A percentile compares a stretch with the other conserved stretches of the same genome.
phyloP scores from a whole-genome alignment of 2,113 vertebrate genomes.

The Dicentrarchus labrax region DNA sequence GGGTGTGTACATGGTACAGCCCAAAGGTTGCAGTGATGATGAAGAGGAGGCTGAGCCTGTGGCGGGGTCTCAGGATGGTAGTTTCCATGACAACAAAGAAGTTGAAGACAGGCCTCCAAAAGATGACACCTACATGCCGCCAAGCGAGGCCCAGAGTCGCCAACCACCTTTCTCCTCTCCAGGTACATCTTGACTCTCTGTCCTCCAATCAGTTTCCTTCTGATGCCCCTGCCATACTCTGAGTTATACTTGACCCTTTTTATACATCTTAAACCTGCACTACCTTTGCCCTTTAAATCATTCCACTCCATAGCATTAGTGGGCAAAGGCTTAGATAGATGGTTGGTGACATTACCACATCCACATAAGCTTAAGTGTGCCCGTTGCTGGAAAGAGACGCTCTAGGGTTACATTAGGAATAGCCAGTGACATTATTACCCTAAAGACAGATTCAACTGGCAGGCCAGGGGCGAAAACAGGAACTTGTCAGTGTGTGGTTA shows the following conservation, averaged over 20 bases:
- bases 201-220: neutral
- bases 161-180: slow-evolving; percentile 81
- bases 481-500: slow-evolving; percentile 76
- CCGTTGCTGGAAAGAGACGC: slow-evolving; percentile 71
- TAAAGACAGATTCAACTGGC: slow-evolving; percentile 74
- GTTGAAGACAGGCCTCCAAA: slow-evolving; percentile 86
- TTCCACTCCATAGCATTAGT: slow-evolving; percentile 55
- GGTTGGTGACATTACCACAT: slow-evolving; percentile 66
- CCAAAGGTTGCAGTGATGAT: slow-evolving; percentile 96
- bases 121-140: slow-evolving; percentile 82
- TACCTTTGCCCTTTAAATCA: slow-evolving; percentile 62
- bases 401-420: slow-evolving; percentile 82
- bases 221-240: neutral
- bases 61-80: slow-evolving; percentile 84
- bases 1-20: slow-evolving; percentile 99
- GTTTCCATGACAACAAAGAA: slow-evolving; percentile 88
- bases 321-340: slow-evolving; percentile 51
- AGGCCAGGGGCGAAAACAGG: slow-evolving; percentile 62
- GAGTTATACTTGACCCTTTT: slow-evolving; percentile 18
- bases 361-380: slow-evolving; percentile 73
- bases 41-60: slow-evolving; percentile 87
- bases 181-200: slow-evolving; percentile 73
- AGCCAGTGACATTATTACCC: slow-evolving; percentile 77
- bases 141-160: slow-evolving; percentile 76
- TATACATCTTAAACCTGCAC: slow-evolving; percentile 27